phyloP scores from a whole-genome alignment of 2,888 invertebrate genomes.

The Bruchidius siliquastri region DNA sequence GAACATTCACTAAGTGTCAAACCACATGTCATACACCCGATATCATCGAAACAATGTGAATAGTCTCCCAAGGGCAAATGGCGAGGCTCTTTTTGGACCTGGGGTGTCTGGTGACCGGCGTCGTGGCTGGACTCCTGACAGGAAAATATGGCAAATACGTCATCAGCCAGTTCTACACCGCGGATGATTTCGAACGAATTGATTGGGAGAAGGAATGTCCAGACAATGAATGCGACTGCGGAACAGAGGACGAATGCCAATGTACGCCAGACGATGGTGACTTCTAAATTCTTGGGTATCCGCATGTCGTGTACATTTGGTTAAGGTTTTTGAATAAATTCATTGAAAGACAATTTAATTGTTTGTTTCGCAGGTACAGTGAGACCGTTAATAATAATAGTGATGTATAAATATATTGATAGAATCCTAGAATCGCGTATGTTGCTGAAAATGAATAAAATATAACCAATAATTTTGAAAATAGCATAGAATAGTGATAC shows the following conservation, averaged over 20 bases:
- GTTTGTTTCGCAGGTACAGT: too few relatives aligned
- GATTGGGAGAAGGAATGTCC: constrained; percentile 21
- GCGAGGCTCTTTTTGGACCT: constrained; percentile 26
- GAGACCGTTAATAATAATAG: too few relatives aligned
- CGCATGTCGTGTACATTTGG: background rate
- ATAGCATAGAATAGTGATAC: too few relatives aligned
- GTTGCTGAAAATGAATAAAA: too few relatives aligned
- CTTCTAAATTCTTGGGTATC: background rate
- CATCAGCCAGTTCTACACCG: constrained; percentile 9
- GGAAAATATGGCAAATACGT: constrained; percentile 24
- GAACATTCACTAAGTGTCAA: too few relatives aligned
- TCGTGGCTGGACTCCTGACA: constrained; percentile 18
- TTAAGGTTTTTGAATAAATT: background rate
- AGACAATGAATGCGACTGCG: constrained; percentile 17
- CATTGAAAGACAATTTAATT: background rate
- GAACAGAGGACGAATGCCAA: constrained; percentile 9
- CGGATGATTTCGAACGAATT: constrained; percentile 13
- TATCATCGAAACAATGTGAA: background rate
- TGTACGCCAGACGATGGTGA: background rate
- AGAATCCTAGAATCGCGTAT: too few relatives aligned
- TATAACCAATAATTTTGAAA: too few relatives aligned
- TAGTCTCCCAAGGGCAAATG: constrained; percentile 14
- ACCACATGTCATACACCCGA: too few relatives aligned
- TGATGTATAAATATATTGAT: too few relatives aligned
- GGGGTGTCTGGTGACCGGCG: constrained; percentile 22